phyloP scores from a whole-genome alignment of 2,797 vertebrate species.

The Steatocranus sp. region DNA sequence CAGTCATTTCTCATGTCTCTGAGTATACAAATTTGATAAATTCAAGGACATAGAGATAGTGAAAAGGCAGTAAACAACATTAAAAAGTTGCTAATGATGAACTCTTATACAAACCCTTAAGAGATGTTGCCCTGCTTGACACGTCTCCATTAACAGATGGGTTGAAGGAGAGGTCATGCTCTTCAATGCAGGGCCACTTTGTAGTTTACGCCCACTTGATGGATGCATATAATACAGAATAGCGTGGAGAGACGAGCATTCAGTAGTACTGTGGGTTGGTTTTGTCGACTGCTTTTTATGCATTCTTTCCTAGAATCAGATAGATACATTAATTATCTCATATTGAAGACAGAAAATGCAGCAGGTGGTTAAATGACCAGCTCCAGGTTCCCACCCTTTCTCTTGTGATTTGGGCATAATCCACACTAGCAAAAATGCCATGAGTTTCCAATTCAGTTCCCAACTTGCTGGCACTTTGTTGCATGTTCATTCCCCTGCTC shows the following conservation, averaged over 20 bases:
- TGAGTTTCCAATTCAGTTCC: not conserved
- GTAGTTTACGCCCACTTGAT: conserved; percentile 10
- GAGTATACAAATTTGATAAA: not conserved
- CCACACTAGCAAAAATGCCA: not conserved
- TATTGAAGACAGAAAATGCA: not conserved
- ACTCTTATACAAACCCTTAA: not conserved
- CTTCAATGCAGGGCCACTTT: conserved; percentile 1
- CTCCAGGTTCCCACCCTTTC: not conserved
- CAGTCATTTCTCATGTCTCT: not conserved
- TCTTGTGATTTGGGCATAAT: not conserved
- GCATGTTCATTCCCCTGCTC: not conserved
- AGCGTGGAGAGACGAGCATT: not conserved
- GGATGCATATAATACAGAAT: not conserved
- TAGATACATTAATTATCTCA: not conserved
- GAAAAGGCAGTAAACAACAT: not conserved
- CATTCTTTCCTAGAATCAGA: not conserved
- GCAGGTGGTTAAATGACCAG: not conserved
- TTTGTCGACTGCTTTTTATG: not conserved
- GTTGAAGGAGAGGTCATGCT: conserved; percentile 24
- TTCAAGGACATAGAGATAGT: not conserved
- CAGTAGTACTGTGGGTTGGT: not conserved
- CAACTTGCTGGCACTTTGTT: not conserved
- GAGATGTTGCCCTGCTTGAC: conserved; percentile 3
- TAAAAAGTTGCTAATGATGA: conserved; percentile 5
- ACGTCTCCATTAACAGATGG: conserved; percentile 21